Percentiles rank a stretch among this genome's conserved stretches.
Conservation (phyloP, 92 coral and sea anemone species). For the Ricordea florida region DNA sequence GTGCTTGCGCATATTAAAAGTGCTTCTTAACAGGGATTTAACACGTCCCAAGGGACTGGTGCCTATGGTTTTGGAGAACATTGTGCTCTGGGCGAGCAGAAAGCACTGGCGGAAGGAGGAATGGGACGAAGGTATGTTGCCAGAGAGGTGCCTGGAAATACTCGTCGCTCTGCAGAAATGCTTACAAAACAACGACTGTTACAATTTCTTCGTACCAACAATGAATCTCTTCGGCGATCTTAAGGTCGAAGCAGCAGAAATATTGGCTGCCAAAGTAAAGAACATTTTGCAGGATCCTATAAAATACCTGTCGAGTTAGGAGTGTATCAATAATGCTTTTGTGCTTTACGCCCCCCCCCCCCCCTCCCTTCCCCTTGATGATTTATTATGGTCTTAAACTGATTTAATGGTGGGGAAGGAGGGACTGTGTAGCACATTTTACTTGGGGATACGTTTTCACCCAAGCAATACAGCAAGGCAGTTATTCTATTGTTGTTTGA, state of each 20-base stretch:
- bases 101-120: conserved; percentile 53
- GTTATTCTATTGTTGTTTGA: no score
- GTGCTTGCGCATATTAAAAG: conserved; percentile 76
- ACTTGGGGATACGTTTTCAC: no score
- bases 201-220: conserved; percentile 71
- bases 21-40: conserved; percentile 63
- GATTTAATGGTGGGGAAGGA: no score
- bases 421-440: no score
- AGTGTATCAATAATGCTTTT: not conserved
- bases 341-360: not conserved
- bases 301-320: conserved; percentile 50
- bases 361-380: no score
- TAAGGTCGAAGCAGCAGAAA: conserved; percentile 2
- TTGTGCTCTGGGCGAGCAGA: conserved; percentile 64
- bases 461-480: no score
- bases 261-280: conserved; percentile 59
- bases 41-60: conserved; percentile 71
- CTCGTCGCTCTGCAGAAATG: conserved; percentile 64
- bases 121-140: conserved; percentile 61
- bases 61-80: conserved; percentile 70
- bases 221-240: conserved; percentile 62
- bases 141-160: conserved; percentile 70
- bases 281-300: conserved; percentile 63
- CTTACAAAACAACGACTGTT: conserved; percentile 63
- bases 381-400: no score